Base-by-base conservation (phyloP, 2,888 invertebrate genomes). In the Falcaria lacertinaria region DNA sequence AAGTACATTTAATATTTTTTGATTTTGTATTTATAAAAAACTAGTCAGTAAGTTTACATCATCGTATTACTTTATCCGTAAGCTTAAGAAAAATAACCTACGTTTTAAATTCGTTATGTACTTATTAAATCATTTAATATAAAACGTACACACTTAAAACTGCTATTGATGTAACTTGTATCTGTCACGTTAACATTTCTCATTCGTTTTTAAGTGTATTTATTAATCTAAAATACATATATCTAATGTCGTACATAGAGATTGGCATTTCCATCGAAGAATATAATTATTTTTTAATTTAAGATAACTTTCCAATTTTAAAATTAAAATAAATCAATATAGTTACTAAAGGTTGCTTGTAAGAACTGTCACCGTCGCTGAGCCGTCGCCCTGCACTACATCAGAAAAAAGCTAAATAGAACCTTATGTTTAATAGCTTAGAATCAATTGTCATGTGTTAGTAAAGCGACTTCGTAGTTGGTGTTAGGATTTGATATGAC, bases 31-130 rank as follows among this genome's bases (percentile, higher is more conserved):
- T 74, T 73, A 73, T 73, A 69, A 69, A 72, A 55, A 75, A 76
- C 81, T 82, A 83, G 85, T 86, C 86, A 85, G 77, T 85, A 86
- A 84, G 84, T 57, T 69, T 74, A 76, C 71, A 74, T 64, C 64
- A 61, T 33, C 15, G 41, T 45, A 56, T 43, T 56, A 52, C 52
- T 52, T 48, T 50, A 52, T 44, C 44, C 33, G 44, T 36, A 44
- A 44, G 33, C 36, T 42, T 42, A 49, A 41, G 45, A 36, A 44
- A 47, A 49, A 44, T 44, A 40, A 36, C 22, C 42, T 42, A 45
- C 42, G 40, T 39, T 42, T 16, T 50, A 46, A 40, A 36, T 50
- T 28, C 11, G 8, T 11, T 28, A 28, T 28, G 28, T 28, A 28
- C 28, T 28, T 28, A 28, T 28, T 28, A 28, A 28, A 37, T 19